Conservation (phyloP, 2,888 invertebrate genomes). For the Cetonia aurata region DNA sequence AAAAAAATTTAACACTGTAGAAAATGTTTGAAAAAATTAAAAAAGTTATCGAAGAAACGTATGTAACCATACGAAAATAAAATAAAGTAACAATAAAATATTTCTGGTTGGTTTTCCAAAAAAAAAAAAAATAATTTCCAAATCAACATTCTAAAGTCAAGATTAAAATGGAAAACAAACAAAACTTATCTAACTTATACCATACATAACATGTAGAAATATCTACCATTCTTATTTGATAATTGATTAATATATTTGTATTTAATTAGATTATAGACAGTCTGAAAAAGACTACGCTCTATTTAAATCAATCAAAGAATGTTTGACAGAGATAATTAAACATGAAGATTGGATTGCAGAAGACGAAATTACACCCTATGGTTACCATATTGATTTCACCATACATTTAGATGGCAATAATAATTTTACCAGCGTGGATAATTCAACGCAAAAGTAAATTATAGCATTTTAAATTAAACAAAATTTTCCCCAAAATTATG, state of each 20-base stretch:
- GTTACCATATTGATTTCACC: slow-evolving; percentile 66
- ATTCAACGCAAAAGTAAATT: slow-evolving; percentile 42
- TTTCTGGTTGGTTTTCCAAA: too few species aligned
- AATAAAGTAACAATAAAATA: too few species aligned
- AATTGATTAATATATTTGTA: not conserved
- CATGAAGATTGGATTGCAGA: slow-evolving; percentile 54
- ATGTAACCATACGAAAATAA: too few species aligned
- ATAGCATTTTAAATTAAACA: not conserved
- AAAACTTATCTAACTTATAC: too few species aligned
- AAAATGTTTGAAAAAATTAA: too few species aligned
- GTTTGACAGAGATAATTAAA: slow-evolving; percentile 58
- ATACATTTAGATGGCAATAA: slow-evolving; percentile 56
- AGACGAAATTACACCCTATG: slow-evolving; percentile 65
- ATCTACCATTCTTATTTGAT: too few species aligned
- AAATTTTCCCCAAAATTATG: not conserved
- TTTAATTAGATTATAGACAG: not conserved
- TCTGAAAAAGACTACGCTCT: slow-evolving; percentile 7
- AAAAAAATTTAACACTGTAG: too few species aligned
- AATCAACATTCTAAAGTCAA: too few species aligned
- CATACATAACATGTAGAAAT: too few species aligned
- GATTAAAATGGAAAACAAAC: too few species aligned
- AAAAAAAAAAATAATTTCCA: too few species aligned
- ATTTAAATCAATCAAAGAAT: slow-evolving; percentile 51
- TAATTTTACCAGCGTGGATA: slow-evolving; percentile 46
- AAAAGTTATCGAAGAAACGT: too few species aligned